A percentile compares a stretch with the other conserved stretches of the same genome.
Evolutionary conservation across 2,113 vertebrate genomes (phyloP).

Genomic region (Motacilla alba): DNA sequence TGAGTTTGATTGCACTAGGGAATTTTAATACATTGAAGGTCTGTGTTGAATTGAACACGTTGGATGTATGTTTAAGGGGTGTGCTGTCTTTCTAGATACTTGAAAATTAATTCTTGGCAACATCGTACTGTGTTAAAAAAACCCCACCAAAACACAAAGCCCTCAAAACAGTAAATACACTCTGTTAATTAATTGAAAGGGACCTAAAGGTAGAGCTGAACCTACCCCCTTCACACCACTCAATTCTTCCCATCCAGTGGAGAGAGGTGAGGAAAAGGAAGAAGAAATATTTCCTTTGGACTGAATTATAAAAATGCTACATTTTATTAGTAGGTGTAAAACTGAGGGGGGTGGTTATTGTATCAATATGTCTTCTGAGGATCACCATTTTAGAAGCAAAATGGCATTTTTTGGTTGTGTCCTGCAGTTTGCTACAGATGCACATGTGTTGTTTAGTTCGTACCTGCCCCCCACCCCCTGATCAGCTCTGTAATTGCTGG

Average conservation of each 20-base stretch:
- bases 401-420: not conserved
- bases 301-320: not conserved
- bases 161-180: not conserved
- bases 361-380: not conserved
- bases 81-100: not conserved
- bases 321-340: not conserved
- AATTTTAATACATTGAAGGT: not conserved
- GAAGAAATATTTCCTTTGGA: not conserved
- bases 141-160: not conserved
- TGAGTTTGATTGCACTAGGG: not conserved
- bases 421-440: not conserved
- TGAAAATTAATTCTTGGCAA: not conserved
- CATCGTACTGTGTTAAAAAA: not conserved
- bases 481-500: not conserved
- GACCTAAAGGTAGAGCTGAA: not conserved
- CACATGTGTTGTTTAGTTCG: not conserved
- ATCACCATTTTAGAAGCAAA: not conserved
- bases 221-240: not conserved
- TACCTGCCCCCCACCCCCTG: not conserved
- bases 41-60: not conserved
- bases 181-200: not conserved
- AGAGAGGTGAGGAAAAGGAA: not conserved
- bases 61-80: not conserved
- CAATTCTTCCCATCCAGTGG: not conserved
- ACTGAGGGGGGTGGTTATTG: not conserved